Evolutionary conservation across 2,888 invertebrate genomes (phyloP), one percentile per base, ranked within the genome.

Genomic region (Calliphora vomitoria): DNA sequence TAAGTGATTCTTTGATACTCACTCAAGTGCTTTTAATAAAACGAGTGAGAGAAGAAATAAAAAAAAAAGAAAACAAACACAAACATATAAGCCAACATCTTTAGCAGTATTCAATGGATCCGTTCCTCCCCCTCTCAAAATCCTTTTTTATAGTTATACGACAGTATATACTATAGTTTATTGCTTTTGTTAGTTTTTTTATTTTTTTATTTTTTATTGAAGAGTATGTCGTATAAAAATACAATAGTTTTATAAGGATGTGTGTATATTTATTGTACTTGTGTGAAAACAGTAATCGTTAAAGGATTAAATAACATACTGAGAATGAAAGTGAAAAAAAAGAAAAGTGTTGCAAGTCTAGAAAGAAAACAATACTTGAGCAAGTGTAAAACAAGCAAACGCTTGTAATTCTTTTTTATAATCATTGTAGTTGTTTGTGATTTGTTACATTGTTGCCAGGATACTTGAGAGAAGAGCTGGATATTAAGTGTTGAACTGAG

Each of bases 301-400:
- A 82, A 86, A 86, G 86, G 82, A 86, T 82, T 86, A 78, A 72
- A 82, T 76, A 82, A 76, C 76, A 76, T 15, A 38, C 58, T 75
- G 53, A 66, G 13, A 15, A 15, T 25, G 53, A 20, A 13, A 50
- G 11, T 25, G 31, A 55, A 76, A 41, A 69, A 4, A 8, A 35
- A 64, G 15, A 25, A 60, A 35, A 60, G 18, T 47, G 31, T 72
- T 62, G 11, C 15, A 76, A 62, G 69, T 75, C 55, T 20, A 44
- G 13, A n/a, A 8, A 6, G 20, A 76, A 62, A 64, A 82, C 62
- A 85, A 72, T 82, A 78, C 76, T 85, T 82, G 41, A 85, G 41
- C 47, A 44, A 69, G 68, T 75, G 85, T 76, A 55, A 35, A 41
- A 85, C 80, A 81, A 69, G 68, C 41, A 64, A 20, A 58, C 8